Evolutionary conservation across 1,140 invertebrate species (phyloP).

Genomic region (Varroa destructor): DNA sequence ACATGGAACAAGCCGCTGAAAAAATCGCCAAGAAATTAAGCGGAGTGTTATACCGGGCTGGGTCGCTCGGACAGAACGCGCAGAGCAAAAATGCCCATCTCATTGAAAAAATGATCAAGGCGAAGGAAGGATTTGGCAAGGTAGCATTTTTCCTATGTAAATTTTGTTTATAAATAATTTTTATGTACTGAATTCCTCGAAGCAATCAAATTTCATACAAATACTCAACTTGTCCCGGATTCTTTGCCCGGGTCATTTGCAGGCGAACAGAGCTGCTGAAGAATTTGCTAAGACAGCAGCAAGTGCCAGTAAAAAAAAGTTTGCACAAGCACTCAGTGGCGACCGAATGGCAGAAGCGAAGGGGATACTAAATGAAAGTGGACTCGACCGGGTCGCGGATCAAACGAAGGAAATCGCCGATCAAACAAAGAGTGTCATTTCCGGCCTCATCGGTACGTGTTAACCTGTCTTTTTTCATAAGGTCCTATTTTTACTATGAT

Average conservation of each 20-base stretch:
- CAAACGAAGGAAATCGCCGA: conserved; percentile 68
- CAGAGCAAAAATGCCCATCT: conserved; percentile 6
- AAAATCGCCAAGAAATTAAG: conserved; percentile 26
- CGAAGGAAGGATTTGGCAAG: conserved; percentile 17
- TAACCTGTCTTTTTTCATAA: background rate
- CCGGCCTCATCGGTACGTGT: conserved; percentile 66
- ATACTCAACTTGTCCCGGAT: background rate
- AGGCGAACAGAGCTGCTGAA: conserved; percentile 73
- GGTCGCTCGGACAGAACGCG: conserved; percentile 21
- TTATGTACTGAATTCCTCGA: no score
- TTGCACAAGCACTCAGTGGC: conserved; percentile 50
- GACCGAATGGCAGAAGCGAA: conserved; percentile 75
- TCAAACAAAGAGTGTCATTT: conserved; percentile 78
- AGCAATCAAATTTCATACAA: background rate
- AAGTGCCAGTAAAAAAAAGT: conserved; percentile 60
- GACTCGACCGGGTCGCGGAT: conserved; percentile 31
- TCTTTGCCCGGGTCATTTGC: conserved; percentile 46
- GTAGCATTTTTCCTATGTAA: background rate
- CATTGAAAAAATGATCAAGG: conserved; percentile 22
- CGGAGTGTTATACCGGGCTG: conserved; percentile 18
- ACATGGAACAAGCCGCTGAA: conserved; percentile 27
- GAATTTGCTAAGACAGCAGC: conserved; percentile 52
- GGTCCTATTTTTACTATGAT: conserved; percentile 27
- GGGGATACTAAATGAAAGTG: conserved; percentile 56
- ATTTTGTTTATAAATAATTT: no score